A percentile compares a stretch with the other conserved stretches of the same genome.
These are phyloP conservation scores for Incurvaria masculella DNA, from an alignment of 2,888 invertebrate species.

Conservation along the genomic window DNA sequence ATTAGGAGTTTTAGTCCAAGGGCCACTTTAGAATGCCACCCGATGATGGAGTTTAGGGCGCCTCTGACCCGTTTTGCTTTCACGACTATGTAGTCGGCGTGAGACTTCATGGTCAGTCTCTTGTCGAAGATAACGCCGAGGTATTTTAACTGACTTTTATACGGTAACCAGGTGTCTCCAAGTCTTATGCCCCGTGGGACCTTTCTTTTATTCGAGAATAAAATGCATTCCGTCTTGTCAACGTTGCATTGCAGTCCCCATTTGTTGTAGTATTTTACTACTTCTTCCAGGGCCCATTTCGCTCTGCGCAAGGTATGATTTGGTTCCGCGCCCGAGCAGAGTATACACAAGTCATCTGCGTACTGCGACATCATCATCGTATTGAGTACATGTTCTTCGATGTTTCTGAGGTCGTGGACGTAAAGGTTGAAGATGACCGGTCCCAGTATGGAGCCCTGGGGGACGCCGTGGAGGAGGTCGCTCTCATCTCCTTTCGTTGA, in stretches of 20 bases:
- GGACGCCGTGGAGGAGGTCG: no score
- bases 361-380: slow-evolving; percentile 1
- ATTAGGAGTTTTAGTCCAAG: slow-evolving; percentile 10
- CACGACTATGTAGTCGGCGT: slow-evolving; percentile 3
- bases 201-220: slow-evolving; percentile 4
- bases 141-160: slow-evolving; percentile 1
- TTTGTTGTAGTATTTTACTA: slow-evolving; percentile 2
- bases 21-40: slow-evolving; percentile 10
- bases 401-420: neutral
- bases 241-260: slow-evolving; percentile 5
- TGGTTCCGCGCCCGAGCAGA: neutral
- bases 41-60: slow-evolving; percentile 10
- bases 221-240: slow-evolving; percentile 4
- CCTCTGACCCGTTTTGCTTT: slow-evolving; percentile 7
- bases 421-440: neutral
- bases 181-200: neutral
- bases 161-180: neutral
- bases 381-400: no score
- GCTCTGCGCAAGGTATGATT: neutral
- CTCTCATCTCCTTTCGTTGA: neutral
- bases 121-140: slow-evolving; percentile 1
- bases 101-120: neutral
- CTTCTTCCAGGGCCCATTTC: slow-evolving; percentile 2
- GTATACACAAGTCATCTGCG: slow-evolving; percentile 5
- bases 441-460: neutral